Evolutionary conservation across 2,113 vertebrate genomes (phyloP).

Genomic region (Oncorhynchus clarkii): DNA sequence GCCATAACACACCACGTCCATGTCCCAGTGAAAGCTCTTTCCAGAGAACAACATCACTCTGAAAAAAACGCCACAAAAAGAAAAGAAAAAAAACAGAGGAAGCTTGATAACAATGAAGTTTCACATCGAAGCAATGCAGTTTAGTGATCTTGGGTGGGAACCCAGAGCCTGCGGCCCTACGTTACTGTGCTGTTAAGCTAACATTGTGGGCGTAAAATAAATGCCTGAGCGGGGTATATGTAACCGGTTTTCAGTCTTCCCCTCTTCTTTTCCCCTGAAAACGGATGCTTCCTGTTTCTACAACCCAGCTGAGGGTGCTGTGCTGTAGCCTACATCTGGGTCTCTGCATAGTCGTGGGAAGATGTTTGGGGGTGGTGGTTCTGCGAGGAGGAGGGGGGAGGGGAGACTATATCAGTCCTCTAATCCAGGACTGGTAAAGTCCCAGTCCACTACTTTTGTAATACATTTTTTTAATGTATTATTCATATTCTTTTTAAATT

Average conservation of each 20-base stretch:
- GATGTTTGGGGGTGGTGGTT: no score
- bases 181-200: neutral
- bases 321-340: neutral
- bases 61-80: constrained; percentile 25
- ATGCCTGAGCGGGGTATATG: no score
- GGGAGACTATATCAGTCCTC: no score
- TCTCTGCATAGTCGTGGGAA: constrained; percentile 13
- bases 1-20: constrained; percentile 26
- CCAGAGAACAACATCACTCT: constrained; percentile 51
- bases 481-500: no score
- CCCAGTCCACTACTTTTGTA: no score
- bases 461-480: no score
- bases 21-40: constrained; percentile 50
- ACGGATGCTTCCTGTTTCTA: constrained; percentile 48
- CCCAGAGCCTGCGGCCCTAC: neutral
- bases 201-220: no score
- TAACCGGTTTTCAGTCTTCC: no score
- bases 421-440: no score
- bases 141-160: neutral
- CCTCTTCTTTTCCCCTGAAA: neutral
- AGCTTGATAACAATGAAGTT: constrained; percentile 70
- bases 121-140: neutral
- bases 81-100: constrained; percentile 59
- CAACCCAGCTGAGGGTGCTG: neutral
- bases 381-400: no score